A percentile compares a stretch with the other conserved stretches of the same genome.
Conservation (phyloP, 2,797 vertebrate species). For the Sebastes trivittatus region DNA sequence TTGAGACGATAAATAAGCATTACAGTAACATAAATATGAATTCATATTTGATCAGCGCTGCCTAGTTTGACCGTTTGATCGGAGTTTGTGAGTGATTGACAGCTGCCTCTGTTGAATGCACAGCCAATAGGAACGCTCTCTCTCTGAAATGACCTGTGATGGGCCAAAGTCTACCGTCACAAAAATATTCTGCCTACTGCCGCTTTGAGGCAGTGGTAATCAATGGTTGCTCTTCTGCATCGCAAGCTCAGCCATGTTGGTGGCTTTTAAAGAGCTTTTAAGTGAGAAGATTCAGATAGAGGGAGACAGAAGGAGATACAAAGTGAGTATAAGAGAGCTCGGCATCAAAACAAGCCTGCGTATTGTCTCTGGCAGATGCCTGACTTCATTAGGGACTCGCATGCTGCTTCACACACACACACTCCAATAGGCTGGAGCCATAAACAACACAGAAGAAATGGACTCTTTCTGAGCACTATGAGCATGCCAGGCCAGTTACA, state of each 20-base stretch:
- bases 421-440: conserved; percentile 22
- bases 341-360: conserved; percentile 34
- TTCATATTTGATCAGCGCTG: no score
- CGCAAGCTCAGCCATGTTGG: not conserved
- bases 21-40: no score
- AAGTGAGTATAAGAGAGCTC: conserved; percentile 23
- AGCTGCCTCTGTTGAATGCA: no score
- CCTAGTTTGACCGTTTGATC: no score
- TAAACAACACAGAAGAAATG: conserved; percentile 28
- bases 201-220: conserved; percentile 20
- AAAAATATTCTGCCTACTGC: no score
- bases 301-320: conserved; percentile 5
- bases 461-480: conserved; percentile 14
- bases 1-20: no score
- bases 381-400: conserved; percentile 43
- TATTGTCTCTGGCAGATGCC: conserved; percentile 49
- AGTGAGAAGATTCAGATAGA: conserved; percentile 13
- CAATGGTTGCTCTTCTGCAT: conserved; percentile 21
- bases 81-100: no score
- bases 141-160: no score
- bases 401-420: conserved; percentile 30
- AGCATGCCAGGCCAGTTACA: conserved; percentile 17
- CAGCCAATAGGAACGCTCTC: no score
- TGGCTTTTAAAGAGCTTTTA: conserved; percentile 29
- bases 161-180: no score